Evolutionary conservation across 2,888 invertebrate genomes (phyloP), one percentile per base, ranked within the genome.

Genomic region (Balanococcus diminutus): DNA sequence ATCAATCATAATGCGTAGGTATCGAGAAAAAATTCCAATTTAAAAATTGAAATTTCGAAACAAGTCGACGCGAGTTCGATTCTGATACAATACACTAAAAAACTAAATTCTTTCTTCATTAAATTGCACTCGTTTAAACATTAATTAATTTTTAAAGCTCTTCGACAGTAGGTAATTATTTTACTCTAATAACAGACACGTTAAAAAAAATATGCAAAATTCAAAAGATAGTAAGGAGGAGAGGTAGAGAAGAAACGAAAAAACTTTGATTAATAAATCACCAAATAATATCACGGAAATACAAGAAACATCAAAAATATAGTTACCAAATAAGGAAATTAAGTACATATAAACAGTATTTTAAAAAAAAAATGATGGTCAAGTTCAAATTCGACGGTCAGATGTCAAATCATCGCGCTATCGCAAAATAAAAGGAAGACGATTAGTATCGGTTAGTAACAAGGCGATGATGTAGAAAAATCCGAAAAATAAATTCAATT

Each of bases 401-500:
- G 31, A 11, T 14, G 22, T 2, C 22, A 56, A n/a, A 11, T 14
- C 14, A 16, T 28, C 4, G 8, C 36, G 36, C 36, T 79, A 79
- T 51, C 81, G 82, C 31, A 87, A 87, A 84, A 88, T 88, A 86
- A 89, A 89, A 87, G 89, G 89, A 86, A 89, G 88, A 87, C 88
- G 87, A 75, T 88, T 87, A 39, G 88, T 88, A 72, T 88, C 88
- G 32, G 88, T 87, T 19, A 88, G 93, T 89, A 94, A 92, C 90
- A 96, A 95, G 86, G 96, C 94, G 87, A 96, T 91, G 88, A 97
- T 95, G 90, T 97, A 98, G 87, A 98, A 92, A 90, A 97, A 93
- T 56, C 97, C 98, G 90, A 98, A 94, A 90, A 95, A 95, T 89
- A 97, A 93, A 90, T 98, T 98, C 67, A 98, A 91, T 89, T 95